Percentiles rank a stretch among this genome's conserved stretches.
Conservation (phyloP, 1,140 invertebrate genomes). For the Theocolax elegans region DNA sequence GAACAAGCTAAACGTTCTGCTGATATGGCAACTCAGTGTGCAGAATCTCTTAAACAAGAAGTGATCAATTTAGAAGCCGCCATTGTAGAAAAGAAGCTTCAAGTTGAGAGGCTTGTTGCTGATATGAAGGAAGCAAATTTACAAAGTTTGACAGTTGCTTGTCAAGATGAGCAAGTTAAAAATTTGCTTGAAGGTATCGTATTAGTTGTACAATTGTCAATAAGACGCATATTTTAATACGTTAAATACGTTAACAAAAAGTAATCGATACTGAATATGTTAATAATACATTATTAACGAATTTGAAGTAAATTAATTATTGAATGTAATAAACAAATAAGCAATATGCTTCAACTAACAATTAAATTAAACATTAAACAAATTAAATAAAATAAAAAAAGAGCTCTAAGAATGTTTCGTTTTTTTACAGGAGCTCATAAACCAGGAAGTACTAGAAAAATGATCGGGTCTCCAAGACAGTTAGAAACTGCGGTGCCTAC, state of each 20-base stretch:
- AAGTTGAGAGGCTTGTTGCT: slow-evolving; percentile 84
- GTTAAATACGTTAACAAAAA: slow-evolving; percentile 4
- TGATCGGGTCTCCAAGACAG: slow-evolving; percentile 90
- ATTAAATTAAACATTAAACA: too few relatives aligned
- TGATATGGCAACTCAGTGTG: slow-evolving; percentile 82
- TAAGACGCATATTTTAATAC: background rate
- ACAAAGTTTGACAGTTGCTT: slow-evolving; percentile 84
- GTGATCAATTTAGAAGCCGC: slow-evolving; percentile 80
- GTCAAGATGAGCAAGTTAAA: slow-evolving; percentile 82
- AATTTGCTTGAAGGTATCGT: slow-evolving; percentile 79
- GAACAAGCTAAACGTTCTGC: slow-evolving; percentile 84
- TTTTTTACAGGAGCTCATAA: slow-evolving; percentile 77
- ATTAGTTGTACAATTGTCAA: slow-evolving; percentile 4
- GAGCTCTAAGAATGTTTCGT: too few relatives aligned
- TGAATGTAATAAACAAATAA: too few relatives aligned
- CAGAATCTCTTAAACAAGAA: slow-evolving; percentile 83
- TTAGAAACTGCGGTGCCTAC: slow-evolving; percentile 93
- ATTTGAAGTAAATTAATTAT: slow-evolving; percentile 27
- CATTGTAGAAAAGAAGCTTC: slow-evolving; percentile 86
- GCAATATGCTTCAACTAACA: too few relatives aligned
- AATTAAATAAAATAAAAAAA: too few relatives aligned
- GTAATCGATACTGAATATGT: background rate
- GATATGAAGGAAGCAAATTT: slow-evolving; percentile 94
- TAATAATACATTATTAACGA: slow-evolving; percentile 41
- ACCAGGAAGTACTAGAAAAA: slow-evolving; percentile 86